These are phyloP conservation scores for Chloebia gouldiae DNA, from an alignment of 2,113 vertebrate genomes.

Conservation along the genomic window DNA sequence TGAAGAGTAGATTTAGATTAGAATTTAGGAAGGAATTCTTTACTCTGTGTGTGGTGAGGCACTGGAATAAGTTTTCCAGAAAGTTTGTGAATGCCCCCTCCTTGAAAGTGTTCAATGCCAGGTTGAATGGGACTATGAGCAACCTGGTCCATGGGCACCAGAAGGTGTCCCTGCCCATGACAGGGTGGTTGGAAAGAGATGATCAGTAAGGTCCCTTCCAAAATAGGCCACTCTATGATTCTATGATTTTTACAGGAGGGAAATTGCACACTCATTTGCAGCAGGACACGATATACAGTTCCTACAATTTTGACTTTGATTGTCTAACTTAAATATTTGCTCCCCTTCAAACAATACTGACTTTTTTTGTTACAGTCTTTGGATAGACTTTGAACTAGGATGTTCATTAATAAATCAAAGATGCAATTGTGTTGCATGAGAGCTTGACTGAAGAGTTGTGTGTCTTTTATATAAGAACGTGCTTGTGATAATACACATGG, in stretches of 20 bases:
- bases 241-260: background rate
- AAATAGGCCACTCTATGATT: background rate
- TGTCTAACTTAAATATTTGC: background rate
- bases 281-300: fast-evolving
- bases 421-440: background rate
- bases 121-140: background rate
- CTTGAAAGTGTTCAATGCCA: background rate
- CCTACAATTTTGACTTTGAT: background rate
- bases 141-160: background rate
- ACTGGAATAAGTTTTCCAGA: background rate
- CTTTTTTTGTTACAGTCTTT: background rate
- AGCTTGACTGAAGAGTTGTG: background rate
- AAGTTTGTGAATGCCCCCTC: background rate
- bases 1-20: background rate
- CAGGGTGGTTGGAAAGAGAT: background rate
- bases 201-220: background rate
- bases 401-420: background rate
- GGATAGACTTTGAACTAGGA: background rate
- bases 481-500: background rate
- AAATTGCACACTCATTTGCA: background rate
- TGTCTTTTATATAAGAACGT: background rate
- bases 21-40: background rate
- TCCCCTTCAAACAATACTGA: background rate
- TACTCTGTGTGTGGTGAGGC: background rate
- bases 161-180: background rate